Base-by-base conservation (phyloP, 2,113 vertebrate species). In the Synodontis membranacea region DNA sequence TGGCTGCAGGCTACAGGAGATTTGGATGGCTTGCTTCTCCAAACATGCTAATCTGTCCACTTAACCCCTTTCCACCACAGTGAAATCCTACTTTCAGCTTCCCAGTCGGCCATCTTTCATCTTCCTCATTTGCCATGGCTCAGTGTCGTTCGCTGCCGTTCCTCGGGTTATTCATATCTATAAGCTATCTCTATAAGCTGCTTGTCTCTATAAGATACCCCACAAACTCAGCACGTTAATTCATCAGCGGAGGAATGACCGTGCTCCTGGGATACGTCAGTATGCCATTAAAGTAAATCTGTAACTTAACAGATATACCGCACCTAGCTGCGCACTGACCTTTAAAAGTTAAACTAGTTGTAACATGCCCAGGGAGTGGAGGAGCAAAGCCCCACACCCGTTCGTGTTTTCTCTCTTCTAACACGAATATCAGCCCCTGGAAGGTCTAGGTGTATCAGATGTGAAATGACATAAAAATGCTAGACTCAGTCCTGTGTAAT, bases 11-110 rank as follows among this genome's bases (percentile, higher is more conserved):
- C 70, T 87, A 52, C 42, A 75, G 56, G 46, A 78, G 86, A 78
- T 83, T 87, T 52, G 44, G 70, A 54, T 52, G 80, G 70, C 72
- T 64, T 62, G 23, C 81, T 78, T n/a, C 80, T 87, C 80, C 70
- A 87, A 87, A 87, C 80, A 87, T 66, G 48, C 80, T 83, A 87
- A 87, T 76, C 86, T 87, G 42, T 74, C 82, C 80, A 87, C 80
- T 86, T 83, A 83, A 64, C 80, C 58, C 56, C 54, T 66, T 86
- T 87, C 48, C 86, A 83, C 70, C 46, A 64, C 31, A 78, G 70
- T 4, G 0, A 78, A 87, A 87, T 87, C 80, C 81, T 54, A 50
- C n/a, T 52, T 37, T 87, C 58, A 48, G 48, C 72, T 83, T 5
- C 72, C 37, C 28, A 42, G 83, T 83, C 12, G 19, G 17, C 44